Evolutionary conservation across 2,888 invertebrate genomes (phyloP).

Genomic region (Aspidiotus destructor): DNA sequence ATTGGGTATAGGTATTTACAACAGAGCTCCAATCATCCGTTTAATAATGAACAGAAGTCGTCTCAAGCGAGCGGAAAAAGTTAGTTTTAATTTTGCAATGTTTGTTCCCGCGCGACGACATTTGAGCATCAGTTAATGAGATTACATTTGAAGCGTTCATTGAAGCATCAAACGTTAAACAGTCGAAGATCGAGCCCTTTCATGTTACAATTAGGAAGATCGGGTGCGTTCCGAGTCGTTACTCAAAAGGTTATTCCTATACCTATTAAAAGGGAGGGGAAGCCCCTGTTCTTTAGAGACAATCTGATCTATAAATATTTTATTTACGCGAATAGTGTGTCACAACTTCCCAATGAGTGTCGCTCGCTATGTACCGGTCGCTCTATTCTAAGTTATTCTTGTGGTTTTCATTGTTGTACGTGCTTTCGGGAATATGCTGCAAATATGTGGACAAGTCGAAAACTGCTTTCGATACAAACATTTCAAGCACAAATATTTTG

Average conservation of each 20-base stretch:
- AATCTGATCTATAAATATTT: no score
- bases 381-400: constrained; percentile 22
- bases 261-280: constrained; percentile 5
- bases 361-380: constrained; percentile 23
- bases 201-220: constrained; percentile 18
- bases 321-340: no score
- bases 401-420: constrained; percentile 21
- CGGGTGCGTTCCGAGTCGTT: constrained; percentile 5
- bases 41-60: constrained; percentile 17
- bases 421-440: constrained; percentile 14
- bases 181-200: constrained; percentile 16
- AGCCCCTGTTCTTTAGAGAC: no score
- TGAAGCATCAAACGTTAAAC: constrained; percentile 18
- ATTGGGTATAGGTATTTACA: background rate
- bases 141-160: constrained; percentile 13
- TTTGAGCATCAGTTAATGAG: constrained; percentile 13
- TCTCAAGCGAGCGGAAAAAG: constrained; percentile 15
- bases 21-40: constrained; percentile 23
- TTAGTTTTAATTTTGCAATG: constrained; percentile 15
- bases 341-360: background rate
- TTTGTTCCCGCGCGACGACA: background rate
- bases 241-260: constrained; percentile 12
- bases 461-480: background rate
- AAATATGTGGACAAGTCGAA: background rate
- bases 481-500: background rate